These are phyloP conservation scores for Aratinga solstitialis DNA, from an alignment of 2,797 vertebrate species.

Conservation along the genomic window DNA sequence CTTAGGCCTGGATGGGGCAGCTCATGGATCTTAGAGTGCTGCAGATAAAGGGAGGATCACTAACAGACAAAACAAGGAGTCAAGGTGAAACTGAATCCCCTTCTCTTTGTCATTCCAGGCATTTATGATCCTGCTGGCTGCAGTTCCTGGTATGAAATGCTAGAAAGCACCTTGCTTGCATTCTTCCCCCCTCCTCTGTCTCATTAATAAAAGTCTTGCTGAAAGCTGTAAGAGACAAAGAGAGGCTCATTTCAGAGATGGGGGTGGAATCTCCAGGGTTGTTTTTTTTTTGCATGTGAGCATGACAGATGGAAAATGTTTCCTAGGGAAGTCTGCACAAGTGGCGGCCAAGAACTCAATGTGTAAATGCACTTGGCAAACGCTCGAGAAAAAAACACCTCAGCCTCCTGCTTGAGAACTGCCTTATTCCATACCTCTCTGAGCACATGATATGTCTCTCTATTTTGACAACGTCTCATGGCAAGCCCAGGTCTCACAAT, in stretches of 20 bases:
- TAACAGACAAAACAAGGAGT: not conserved
- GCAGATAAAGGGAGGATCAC: not conserved
- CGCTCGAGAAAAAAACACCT: not conserved
- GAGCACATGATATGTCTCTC: not conserved
- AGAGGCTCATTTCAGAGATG: not conserved
- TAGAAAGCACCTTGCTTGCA: not conserved
- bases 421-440: not conserved
- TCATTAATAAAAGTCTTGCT: constrained; percentile 9
- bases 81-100: not conserved
- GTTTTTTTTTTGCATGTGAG: constrained; percentile 1
- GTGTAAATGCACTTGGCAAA: constrained; percentile 45
- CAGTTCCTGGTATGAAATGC: not conserved
- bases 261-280: not conserved
- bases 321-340: constrained; percentile 31
- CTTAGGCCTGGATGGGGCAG: not conserved
- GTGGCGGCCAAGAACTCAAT: constrained; percentile 18
- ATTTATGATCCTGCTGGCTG: not conserved
- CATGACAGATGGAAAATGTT: constrained; percentile 46
- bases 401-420: not conserved
- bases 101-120: not conserved
- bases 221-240: constrained; percentile 13
- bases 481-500: not conserved
- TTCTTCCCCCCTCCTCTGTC: not conserved
- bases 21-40: not conserved
- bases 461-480: not conserved